Evolutionary conservation across 2,113 vertebrate species (phyloP).

Genomic region (Cnemophilus loriae): DNA sequence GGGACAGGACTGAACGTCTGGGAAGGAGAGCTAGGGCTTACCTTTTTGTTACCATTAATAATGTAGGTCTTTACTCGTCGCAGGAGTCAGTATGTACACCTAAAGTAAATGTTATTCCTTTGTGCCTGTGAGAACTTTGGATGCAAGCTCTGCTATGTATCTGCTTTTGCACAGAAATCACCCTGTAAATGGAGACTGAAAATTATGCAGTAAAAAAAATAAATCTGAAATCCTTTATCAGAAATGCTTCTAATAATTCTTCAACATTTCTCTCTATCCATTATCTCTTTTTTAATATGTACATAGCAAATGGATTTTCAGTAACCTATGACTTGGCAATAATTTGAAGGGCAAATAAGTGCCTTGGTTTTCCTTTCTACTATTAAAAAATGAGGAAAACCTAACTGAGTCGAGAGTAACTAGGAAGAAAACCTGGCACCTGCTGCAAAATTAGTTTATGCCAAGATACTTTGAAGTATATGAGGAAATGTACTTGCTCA

Average conservation of each 20-base stretch:
- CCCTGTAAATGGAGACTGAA: not conserved
- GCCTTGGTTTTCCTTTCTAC: not conserved
- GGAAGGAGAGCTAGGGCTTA: constrained; percentile 30
- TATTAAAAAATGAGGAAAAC: not conserved
- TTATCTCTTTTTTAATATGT: not conserved
- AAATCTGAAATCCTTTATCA: not conserved
- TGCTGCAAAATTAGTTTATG: not conserved
- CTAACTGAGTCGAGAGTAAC: not conserved
- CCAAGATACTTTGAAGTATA: not conserved
- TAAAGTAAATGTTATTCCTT: constrained; percentile 30
- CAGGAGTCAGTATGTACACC: not conserved
- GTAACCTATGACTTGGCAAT: not conserved
- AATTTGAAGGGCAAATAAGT: not conserved
- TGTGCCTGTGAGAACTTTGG: not conserved
- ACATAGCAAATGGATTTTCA: not conserved
- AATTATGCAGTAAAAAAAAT: not conserved
- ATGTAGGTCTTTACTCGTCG: constrained; percentile 16
- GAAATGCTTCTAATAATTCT: not conserved
- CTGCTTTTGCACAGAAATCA: constrained; percentile 8
- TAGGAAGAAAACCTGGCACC: not conserved
- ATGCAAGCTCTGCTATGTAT: not conserved
- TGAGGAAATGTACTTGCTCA: not conserved
- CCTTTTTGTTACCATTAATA: constrained; percentile 38
- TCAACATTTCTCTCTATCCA: not conserved
- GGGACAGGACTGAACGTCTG: not conserved